A percentile compares a stretch with the other conserved stretches of the same genome.
Evolutionary conservation across 2,888 invertebrate genomes (phyloP).

Genomic region (Ophonus ardosiacus): DNA sequence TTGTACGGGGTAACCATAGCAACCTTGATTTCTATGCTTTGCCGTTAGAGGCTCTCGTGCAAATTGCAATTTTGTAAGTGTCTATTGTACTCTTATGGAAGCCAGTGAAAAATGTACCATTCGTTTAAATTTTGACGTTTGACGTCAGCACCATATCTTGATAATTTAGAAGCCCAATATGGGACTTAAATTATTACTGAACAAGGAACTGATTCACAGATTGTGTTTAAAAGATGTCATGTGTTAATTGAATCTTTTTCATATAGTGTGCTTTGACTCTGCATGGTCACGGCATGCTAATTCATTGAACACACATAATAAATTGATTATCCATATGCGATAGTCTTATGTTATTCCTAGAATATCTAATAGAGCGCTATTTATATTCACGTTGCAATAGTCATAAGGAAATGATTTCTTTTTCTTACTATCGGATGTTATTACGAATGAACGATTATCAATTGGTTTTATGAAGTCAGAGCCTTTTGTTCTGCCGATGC

Average conservation of each 20-base stretch:
- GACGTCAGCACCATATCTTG: not conserved
- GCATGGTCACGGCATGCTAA: not conserved
- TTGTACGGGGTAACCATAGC: too few species aligned
- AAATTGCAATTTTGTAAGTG: too few species aligned
- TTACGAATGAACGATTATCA: not conserved
- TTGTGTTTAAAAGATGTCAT: not conserved
- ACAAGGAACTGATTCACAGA: not conserved
- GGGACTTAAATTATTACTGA: not conserved
- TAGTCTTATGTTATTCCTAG: not conserved
- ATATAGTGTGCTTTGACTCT: too few species aligned
- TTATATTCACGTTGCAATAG: not conserved
- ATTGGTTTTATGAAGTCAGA: not conserved
- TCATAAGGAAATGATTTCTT: not conserved
- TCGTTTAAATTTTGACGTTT: too few species aligned
- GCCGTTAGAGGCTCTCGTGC: too few species aligned
- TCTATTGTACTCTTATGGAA: too few species aligned
- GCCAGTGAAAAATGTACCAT: too few species aligned
- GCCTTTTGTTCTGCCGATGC: not conserved
- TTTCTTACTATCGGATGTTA: not conserved
- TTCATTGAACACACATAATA: slow-evolving; percentile 22
- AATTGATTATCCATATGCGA: slow-evolving; percentile 28
- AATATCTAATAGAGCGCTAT: not conserved
- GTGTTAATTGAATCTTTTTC: not conserved
- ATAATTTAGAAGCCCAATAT: too few species aligned
- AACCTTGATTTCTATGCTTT: too few species aligned